Conservation (phyloP, 2,113 vertebrate species). For the Merops nubicus region DNA sequence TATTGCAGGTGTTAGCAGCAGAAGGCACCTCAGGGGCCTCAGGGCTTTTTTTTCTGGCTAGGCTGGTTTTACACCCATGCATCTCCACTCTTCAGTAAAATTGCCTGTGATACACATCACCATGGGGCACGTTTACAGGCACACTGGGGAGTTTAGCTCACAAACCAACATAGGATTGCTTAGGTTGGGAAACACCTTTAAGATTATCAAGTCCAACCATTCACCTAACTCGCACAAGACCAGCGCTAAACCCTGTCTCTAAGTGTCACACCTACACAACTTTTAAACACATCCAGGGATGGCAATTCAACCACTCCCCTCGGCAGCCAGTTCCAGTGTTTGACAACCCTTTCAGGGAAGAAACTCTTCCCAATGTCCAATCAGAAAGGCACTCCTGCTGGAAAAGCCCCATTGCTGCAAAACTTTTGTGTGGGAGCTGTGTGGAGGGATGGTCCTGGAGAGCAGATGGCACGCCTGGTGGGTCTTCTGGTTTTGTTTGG, state of each 20-base stretch:
- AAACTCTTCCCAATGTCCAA: too few relatives aligned
- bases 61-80: neutral
- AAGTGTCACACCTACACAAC: too few relatives aligned
- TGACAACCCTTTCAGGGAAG: too few relatives aligned
- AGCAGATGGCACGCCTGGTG: constrained; percentile 80
- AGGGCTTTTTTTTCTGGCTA: neutral
- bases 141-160: neutral
- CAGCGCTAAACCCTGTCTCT: too few relatives aligned
- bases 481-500: neutral
- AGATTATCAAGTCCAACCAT: too few relatives aligned
- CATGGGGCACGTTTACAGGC: neutral
- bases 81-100: neutral
- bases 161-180: too few relatives aligned
- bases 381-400: rapidly evolving
- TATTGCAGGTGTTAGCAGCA: neutral
- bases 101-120: neutral
- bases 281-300: too few relatives aligned
- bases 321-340: too few relatives aligned
- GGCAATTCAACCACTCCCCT: neutral
- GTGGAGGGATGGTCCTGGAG: neutral
- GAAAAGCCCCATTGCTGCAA: neutral
- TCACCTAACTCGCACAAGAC: too few relatives aligned
- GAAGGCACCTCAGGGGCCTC: neutral
- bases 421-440: neutral
- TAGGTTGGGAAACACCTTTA: too few relatives aligned